Conservation (phyloP, 2,888 invertebrate species). For the Schrankia costaestrigalis region DNA sequence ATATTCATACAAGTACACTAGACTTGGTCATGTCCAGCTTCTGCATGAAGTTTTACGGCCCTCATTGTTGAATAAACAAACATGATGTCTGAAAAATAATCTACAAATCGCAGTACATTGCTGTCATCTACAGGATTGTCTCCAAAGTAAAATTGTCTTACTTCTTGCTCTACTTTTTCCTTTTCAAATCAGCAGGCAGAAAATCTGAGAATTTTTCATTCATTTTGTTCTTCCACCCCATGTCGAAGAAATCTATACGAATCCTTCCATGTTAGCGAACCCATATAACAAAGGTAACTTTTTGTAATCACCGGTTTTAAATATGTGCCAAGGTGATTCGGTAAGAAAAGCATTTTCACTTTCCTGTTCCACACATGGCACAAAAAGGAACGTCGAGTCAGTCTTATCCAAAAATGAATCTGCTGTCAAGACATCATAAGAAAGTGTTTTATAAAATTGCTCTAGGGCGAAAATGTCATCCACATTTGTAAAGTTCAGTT, state of each 20-base stretch:
- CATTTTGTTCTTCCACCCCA: conserved; percentile 28
- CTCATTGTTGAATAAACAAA: conserved; percentile 40
- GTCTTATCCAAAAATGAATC: conserved; percentile 16
- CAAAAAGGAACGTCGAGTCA: conserved; percentile 27
- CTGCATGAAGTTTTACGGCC: conserved; percentile 31
- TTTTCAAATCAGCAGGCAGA: no score
- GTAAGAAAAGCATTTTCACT: conserved; percentile 32
- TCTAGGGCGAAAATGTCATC: conserved; percentile 43
- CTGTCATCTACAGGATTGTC: no score
- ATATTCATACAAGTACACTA: conserved; percentile 50
- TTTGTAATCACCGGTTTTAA: conserved; percentile 34
- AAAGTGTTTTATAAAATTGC: conserved; percentile 40
- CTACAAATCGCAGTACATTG: conserved; percentile 27
- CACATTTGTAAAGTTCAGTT: conserved; percentile 32
- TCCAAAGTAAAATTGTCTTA: no score
- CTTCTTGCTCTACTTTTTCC: no score
- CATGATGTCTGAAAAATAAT: conserved; percentile 52
- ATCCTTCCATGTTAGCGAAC: conserved; percentile 41
- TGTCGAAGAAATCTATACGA: conserved; percentile 20
- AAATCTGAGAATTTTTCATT: no score
- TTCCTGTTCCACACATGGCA: conserved; percentile 34
- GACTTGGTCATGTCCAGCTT: conserved; percentile 36
- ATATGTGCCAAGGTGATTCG: conserved; percentile 38
- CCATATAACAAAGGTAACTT: conserved; percentile 45
- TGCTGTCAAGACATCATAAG: conserved; percentile 31